A percentile compares a stretch with the other conserved stretches of the same genome.
These are phyloP conservation scores for Agrochola lota DNA, from an alignment of 2,888 invertebrate species.

Conservation along the genomic window DNA sequence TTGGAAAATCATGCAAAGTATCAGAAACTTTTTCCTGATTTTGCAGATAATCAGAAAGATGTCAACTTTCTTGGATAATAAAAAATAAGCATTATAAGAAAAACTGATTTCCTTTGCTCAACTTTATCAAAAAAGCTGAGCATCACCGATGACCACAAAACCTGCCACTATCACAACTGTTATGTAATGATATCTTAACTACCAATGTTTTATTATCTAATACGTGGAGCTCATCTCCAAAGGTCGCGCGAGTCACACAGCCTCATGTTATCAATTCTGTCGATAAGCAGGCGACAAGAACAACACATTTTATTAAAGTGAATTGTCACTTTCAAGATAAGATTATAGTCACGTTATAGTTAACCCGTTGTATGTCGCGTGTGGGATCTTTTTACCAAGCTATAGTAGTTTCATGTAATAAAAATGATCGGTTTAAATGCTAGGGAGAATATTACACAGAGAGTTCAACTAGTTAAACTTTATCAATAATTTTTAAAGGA, in stretches of 20 bases:
- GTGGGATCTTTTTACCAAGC: not conserved
- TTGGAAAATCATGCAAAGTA: no score
- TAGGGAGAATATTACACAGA: no score
- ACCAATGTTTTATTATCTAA: slow-evolving; percentile 38
- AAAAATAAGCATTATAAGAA: not conserved
- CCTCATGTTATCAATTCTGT: slow-evolving; percentile 28
- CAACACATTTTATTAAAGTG: slow-evolving; percentile 51
- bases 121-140: not conserved
- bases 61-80: not conserved
- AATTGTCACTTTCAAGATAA: slow-evolving; percentile 56
- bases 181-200: slow-evolving; percentile 43
- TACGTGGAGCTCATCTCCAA: slow-evolving; percentile 14
- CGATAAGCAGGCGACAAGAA: slow-evolving; percentile 53
- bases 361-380: slow-evolving; percentile 15
- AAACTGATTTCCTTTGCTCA: no score
- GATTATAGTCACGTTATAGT: slow-evolving; percentile 31
- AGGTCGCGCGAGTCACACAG: slow-evolving; percentile 49
- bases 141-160: not conserved
- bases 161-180: not conserved
- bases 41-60: not conserved
- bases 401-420: not conserved
- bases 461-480: not conserved
- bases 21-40: not conserved
- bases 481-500: not conserved
- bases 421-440: not conserved